These are phyloP conservation scores for Distichodus sexfasciatus DNA, from an alignment of 2,797 vertebrate genomes.

Conservation along the genomic window DNA sequence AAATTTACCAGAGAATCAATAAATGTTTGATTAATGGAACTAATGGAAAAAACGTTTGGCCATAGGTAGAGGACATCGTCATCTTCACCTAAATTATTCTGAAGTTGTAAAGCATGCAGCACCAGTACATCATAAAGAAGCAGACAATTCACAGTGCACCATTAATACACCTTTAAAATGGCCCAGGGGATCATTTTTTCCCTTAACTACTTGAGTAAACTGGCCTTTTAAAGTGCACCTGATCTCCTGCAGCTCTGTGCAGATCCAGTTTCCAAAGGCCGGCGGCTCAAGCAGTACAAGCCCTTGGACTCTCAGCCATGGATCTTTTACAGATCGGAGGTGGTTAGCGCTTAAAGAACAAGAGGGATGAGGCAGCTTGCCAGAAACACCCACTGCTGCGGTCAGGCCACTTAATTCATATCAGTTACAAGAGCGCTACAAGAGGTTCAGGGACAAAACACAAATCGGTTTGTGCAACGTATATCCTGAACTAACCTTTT, in stretches of 20 bases:
- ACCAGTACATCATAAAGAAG: no score
- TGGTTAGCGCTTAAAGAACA: not conserved
- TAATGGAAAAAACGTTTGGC: no score
- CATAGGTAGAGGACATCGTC: no score
- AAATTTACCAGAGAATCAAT: no score
- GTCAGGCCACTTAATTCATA: not conserved
- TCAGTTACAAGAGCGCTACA: not conserved
- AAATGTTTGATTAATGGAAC: no score
- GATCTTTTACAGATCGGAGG: slow-evolving; percentile 18
- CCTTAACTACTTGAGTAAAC: slow-evolving; percentile 55
- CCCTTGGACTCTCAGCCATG: not conserved
- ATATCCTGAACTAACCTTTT: no score
- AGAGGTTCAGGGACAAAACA: no score
- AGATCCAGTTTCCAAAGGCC: slow-evolving; percentile 2
- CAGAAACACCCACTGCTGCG: slow-evolving; percentile 11
- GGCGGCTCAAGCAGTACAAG: not conserved
- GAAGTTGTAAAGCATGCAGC: no score
- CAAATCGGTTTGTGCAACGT: no score
- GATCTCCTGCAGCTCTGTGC: slow-evolving; percentile 6
- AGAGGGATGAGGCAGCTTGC: slow-evolving; percentile 73
- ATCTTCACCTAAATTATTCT: no score
- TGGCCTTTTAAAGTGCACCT: not conserved
- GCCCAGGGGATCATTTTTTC: slow-evolving; percentile 87
- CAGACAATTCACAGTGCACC: no score
- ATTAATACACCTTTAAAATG: not conserved